Base-by-base conservation (phyloP, 2,888 invertebrate species). In the Apodemia zela region DNA sequence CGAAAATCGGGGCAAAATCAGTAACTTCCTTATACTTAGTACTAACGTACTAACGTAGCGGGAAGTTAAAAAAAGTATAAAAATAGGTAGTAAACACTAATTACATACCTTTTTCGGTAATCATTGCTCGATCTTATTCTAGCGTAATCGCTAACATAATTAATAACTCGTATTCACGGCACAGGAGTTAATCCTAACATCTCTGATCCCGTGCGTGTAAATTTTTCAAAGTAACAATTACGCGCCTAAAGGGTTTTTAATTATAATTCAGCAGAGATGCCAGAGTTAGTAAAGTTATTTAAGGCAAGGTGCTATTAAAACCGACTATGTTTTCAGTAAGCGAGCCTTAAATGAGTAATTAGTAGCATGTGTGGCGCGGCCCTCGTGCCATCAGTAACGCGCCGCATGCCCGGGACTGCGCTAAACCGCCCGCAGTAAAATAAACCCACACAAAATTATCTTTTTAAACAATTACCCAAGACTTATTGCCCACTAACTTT, bases 361-460 rank as follows among this genome's bases (percentile, higher is more conserved):
- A 88, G 85, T 72, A 76, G 78, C 85, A 86, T 80, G 79, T 87
- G 87, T 86, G 84, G 54, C 72, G 72, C 73, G 73, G 68, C 75
- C 70, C 70, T 63, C 66, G 68, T 64, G 78, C 81, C 82, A 80
- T 85, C 85, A 81, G 79, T 77, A 80, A 77, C 78, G 77, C 79
- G 76, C 82, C 80, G 81, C 78, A 75, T 77, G 81, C 65, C 73
- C 76, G 75, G 73, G 77, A 79, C 79, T 76, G 79, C 78, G 69
- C 72, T 67, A 65, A 60, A 65, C 76, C 76, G 72, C 78, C 80
- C 80, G 75, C 72, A 74, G 75, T 75, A 82, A 82, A 84, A 86
- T 86, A 86, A 84, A 86, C 84, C 83, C 78, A 76, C 80, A 78
- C 81, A 73, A 82, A 85, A 89, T 87, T 87, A 87, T 87, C 84